phyloP scores from a whole-genome alignment of 2,113 vertebrate species.

The Eulacestoma nigropectus region DNA sequence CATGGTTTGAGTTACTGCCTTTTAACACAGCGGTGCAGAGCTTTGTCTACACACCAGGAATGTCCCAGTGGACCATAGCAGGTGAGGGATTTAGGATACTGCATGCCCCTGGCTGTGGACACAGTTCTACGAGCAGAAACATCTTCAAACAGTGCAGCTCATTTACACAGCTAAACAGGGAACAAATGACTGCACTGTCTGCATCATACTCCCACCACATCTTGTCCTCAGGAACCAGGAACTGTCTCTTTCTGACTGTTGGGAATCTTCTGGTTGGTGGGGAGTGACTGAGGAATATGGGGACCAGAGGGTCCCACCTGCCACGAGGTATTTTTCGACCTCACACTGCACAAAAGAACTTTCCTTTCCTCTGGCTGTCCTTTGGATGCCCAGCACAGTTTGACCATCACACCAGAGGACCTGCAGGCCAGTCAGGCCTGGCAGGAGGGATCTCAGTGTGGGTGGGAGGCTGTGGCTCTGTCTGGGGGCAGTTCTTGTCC shows the following conservation, averaged over 20 bases:
- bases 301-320: not conserved
- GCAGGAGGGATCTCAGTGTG: not conserved
- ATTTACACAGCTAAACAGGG: not conserved
- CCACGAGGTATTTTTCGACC: not conserved
- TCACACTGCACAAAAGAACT: not conserved
- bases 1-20: not conserved
- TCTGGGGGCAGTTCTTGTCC: not conserved
- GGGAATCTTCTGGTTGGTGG: not conserved
- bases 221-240: not conserved
- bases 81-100: not conserved
- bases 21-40: not conserved
- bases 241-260: not conserved
- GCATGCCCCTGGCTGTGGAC: not conserved
- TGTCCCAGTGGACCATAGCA: not conserved
- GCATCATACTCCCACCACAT: not conserved
- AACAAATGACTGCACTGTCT: not conserved
- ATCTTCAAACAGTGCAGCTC: not conserved
- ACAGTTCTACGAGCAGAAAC: not conserved
- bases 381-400: not conserved
- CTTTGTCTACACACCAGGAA: not conserved
- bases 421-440: not conserved
- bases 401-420: not conserved
- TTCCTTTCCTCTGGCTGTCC: not conserved
- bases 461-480: not conserved
- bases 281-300: not conserved